These are phyloP conservation scores for Dolichallabes microphthalmus DNA, from an alignment of 2,113 vertebrate species.

Conservation along the genomic window DNA sequence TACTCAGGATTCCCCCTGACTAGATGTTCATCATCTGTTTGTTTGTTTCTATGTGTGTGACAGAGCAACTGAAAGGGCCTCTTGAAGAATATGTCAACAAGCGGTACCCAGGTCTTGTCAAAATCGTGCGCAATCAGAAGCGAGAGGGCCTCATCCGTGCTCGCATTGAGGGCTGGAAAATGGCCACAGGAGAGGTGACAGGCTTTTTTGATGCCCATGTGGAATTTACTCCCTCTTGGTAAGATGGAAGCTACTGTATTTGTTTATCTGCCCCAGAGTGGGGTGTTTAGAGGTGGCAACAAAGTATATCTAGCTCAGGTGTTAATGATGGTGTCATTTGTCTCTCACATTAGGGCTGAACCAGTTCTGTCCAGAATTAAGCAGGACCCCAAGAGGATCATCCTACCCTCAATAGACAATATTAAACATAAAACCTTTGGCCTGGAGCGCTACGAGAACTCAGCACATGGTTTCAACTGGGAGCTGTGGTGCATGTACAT, in stretches of 20 bases:
- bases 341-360: constrained; percentile 80
- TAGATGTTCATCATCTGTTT: constrained; percentile 19
- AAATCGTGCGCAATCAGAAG: constrained; percentile 93
- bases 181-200: constrained; percentile 85
- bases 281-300: neutral
- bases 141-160: constrained; percentile 94
- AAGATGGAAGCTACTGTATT: constrained; percentile 58
- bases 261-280: neutral
- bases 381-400: constrained; percentile 85
- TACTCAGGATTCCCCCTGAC: neutral
- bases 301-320: neutral
- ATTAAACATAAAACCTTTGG: constrained; percentile 94
- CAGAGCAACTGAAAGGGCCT: constrained; percentile 92
- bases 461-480: constrained; percentile 94
- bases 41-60: constrained; percentile 23
- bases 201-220: constrained; percentile 97
- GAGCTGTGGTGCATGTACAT: constrained; percentile 99
- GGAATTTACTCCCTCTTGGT: constrained; percentile 96
- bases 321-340: constrained; percentile 13
- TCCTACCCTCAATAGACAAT: constrained; percentile 96
- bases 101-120: constrained; percentile 91
- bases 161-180: constrained; percentile 95
- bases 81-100: constrained; percentile 95
- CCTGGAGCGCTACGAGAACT: constrained; percentile 94
- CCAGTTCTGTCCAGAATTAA: constrained; percentile 91